These are phyloP conservation scores for Zoanthus solanderi DNA, from an alignment of 92 coral and sea anemone species.

Conservation along the genomic window DNA sequence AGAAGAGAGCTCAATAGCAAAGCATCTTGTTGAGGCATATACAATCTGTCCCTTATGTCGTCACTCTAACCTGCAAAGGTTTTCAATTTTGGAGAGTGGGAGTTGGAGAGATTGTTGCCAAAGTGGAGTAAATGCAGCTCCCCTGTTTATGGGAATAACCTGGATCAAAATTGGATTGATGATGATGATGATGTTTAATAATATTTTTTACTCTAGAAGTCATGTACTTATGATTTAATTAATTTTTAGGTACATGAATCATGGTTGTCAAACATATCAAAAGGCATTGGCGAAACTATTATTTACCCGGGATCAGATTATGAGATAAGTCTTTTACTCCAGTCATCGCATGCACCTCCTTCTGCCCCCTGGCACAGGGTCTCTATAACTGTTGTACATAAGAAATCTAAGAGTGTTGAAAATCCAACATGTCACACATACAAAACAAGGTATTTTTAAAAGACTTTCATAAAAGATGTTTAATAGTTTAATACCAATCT, in stretches of 20 bases:
- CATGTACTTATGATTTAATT: neutral
- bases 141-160: too few species aligned
- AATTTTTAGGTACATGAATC: slow-evolving; percentile 33
- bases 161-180: too few species aligned
- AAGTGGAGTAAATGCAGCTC: too few species aligned
- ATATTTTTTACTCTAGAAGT: too few species aligned
- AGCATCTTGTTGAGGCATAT: too few species aligned
- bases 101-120: too few species aligned
- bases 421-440: neutral
- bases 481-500: neutral
- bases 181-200: too few species aligned
- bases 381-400: neutral
- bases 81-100: too few species aligned
- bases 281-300: neutral
- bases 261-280: slow-evolving; percentile 30
- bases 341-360: slow-evolving; percentile 70
- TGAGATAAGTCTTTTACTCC: slow-evolving; percentile 82
- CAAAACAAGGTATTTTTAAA: neutral
- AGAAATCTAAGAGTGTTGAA: neutral
- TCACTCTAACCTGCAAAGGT: too few species aligned
- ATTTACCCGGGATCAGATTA: slow-evolving; percentile 77
- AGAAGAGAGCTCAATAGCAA: too few species aligned
- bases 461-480: neutral
- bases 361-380: neutral
- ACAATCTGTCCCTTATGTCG: too few species aligned